Conservation (phyloP, 1,140 invertebrate genomes). For the Trichomalopsis sarcophagae region DNA sequence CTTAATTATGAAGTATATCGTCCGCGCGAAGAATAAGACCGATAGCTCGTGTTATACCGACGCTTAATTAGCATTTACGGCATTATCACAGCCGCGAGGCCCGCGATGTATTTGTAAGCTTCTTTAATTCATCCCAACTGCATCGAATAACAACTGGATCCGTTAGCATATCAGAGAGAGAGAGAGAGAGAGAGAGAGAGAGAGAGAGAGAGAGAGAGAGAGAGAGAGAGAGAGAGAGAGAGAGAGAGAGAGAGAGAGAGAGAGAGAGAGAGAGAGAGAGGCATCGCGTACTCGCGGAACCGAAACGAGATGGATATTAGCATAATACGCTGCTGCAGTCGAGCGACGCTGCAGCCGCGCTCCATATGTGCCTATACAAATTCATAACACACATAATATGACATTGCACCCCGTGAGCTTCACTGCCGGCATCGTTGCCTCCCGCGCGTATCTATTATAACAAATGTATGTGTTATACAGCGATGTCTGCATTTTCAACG, state of each 20-base stretch:
- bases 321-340: not conserved
- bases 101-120: not conserved
- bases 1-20: slow-evolving; percentile 23
- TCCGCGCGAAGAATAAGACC: not conserved
- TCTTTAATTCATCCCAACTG: not conserved
- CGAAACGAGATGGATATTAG: slow-evolving; percentile 1
- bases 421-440: no score
- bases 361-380: not conserved
- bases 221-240: not conserved
- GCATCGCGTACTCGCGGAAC: not conserved
- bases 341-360: not conserved
- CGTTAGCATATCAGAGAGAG: not conserved
- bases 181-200: no score
- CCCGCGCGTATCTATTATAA: no score
- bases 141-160: not conserved
- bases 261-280: not conserved
- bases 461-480: no score
- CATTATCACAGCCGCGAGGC: no score
- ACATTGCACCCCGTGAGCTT: not conserved
- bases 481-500: no score
- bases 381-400: not conserved
- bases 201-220: no score
- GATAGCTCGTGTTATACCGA: not conserved
- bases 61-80: not conserved
- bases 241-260: slow-evolving; percentile 3